Conservation (phyloP, 1,140 invertebrate genomes). For the Zaprionus gabonicus region DNA sequence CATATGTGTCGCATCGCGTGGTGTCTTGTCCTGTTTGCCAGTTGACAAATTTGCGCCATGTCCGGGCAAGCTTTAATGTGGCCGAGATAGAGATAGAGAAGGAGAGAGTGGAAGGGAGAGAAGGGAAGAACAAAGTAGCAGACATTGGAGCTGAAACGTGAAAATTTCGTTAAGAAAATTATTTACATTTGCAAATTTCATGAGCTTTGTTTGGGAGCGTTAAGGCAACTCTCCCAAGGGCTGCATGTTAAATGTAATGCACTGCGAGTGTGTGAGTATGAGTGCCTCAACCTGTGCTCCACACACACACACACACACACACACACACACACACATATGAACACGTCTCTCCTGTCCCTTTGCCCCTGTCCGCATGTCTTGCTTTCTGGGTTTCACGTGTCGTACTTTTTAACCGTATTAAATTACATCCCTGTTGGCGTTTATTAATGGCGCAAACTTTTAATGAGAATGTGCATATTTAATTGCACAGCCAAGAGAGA, state of each 20-base stretch:
- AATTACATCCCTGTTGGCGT: conserved; percentile 82
- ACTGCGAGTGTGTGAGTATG: conserved; percentile 34
- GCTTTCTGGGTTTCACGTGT: conserved; percentile 66
- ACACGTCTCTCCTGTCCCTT: conserved; percentile 11
- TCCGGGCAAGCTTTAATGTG: conserved; percentile 71
- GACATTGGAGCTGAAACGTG: conserved; percentile 52
- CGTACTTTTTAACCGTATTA: conserved; percentile 82
- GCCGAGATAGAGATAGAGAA: conserved; percentile 38
- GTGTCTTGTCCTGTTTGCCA: conserved; percentile 49
- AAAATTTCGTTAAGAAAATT: conserved; percentile 81
- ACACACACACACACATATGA: background rate
- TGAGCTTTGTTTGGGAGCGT: conserved; percentile 70
- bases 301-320: conserved; percentile 2
- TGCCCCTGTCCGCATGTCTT: conserved; percentile 33
- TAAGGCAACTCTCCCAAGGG: conserved; percentile 58
- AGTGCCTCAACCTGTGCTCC: conserved; percentile 2
- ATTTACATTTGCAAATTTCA: conserved; percentile 83
- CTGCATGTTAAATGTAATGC: conserved; percentile 76
- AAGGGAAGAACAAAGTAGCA: conserved; percentile 26
- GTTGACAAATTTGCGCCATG: conserved; percentile 75
- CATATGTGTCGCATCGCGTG: conserved; percentile 62
- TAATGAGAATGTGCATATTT: conserved; percentile 84
- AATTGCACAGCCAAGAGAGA: conserved; percentile 79
- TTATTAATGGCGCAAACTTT: conserved; percentile 84
- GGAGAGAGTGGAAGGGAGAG: too few relatives aligned